These are phyloP conservation scores for Hippotragus niger DNA, from an alignment of 2,113 vertebrate genomes.

Conservation along the genomic window DNA sequence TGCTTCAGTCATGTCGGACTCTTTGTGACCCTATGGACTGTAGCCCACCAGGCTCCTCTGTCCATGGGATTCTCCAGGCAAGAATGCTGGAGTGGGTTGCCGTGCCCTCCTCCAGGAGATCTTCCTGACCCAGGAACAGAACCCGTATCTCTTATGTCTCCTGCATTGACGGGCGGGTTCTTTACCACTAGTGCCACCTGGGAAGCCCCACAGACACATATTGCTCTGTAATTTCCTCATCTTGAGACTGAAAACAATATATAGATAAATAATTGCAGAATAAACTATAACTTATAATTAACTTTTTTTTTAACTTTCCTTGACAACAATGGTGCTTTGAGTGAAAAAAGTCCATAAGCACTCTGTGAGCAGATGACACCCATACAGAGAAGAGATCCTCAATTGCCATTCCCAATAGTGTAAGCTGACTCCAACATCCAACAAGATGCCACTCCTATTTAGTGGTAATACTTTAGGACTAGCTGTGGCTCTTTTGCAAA, in stretches of 20 bases:
- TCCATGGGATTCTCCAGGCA: neutral
- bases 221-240: neutral
- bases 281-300: neutral
- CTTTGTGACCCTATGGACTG: neutral
- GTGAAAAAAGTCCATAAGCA: neutral
- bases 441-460: neutral
- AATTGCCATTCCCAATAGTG: neutral
- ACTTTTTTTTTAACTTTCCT: neutral
- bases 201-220: neutral
- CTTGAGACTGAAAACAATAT: neutral
- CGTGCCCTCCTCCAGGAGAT: neutral
- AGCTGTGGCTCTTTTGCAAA: neutral
- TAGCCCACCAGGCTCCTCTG: neutral
- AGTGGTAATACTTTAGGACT: neutral
- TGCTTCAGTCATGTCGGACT: neutral
- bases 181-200: neutral
- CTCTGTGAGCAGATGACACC: neutral
- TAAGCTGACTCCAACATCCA: neutral
- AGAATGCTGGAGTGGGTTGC: neutral
- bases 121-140: neutral
- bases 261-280: neutral
- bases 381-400: neutral
- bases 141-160: neutral
- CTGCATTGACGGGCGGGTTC: neutral
- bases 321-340: neutral